phyloP scores from a whole-genome alignment of 23 tunicate species.

The Ciona savignyi region DNA sequence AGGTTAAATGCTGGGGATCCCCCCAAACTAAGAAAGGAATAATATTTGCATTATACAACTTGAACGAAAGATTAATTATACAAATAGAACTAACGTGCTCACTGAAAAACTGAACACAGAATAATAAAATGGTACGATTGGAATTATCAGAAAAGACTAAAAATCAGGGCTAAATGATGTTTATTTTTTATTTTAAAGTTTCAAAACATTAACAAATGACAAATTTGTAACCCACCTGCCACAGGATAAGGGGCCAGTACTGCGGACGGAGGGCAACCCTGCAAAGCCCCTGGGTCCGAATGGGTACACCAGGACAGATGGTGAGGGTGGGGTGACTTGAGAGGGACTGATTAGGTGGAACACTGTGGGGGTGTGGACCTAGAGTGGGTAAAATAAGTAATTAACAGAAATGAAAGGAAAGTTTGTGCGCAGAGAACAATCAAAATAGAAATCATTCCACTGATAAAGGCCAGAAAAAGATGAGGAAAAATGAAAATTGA shows the following conservation, averaged over 20 bases:
- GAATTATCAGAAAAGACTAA: too few species aligned
- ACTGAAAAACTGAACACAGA: too few species aligned
- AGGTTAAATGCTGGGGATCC: conserved; percentile 29
- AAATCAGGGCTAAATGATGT: neutral
- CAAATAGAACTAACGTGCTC: too few species aligned
- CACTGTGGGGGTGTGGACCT: conserved; percentile 72
- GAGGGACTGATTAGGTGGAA: conserved; percentile 76
- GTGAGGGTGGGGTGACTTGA: conserved; percentile 61
- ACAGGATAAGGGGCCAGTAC: conserved; percentile 34
- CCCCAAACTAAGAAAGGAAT: neutral
- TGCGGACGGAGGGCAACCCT: conserved; percentile 6
- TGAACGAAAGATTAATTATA: too few species aligned
- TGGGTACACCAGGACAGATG: conserved; percentile 44
- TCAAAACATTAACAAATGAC: neutral
- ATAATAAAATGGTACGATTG: too few species aligned
- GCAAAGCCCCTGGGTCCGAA: conserved; percentile 23
- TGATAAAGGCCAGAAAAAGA: too few species aligned
- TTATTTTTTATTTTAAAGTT: neutral
- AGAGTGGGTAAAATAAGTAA: too few species aligned
- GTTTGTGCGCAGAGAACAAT: too few species aligned
- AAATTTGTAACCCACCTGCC: conserved; percentile 58
- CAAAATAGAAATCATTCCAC: too few species aligned
- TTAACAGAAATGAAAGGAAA: too few species aligned
- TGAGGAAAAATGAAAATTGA: too few species aligned
- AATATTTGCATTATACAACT: too few species aligned